These are phyloP conservation scores for Escarpia spicata DNA, from an alignment of 2,888 invertebrate species.

Conservation along the genomic window DNA sequence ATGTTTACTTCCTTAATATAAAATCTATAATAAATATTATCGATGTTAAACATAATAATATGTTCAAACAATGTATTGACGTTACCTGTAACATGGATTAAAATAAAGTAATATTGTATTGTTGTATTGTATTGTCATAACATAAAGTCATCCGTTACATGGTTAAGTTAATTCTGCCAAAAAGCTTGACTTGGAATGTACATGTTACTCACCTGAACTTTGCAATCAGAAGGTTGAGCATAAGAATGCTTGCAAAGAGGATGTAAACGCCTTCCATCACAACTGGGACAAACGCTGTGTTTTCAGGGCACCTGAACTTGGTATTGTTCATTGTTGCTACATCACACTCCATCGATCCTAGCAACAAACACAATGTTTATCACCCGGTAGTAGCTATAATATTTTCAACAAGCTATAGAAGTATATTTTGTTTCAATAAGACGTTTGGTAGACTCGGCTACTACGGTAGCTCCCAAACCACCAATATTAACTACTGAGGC, in stretches of 20 bases:
- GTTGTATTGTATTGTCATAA: neutral
- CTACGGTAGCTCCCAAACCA: too few relatives aligned
- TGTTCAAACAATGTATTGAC: too few relatives aligned
- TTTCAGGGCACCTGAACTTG: slow-evolving; percentile 32
- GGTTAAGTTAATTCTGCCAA: neutral
- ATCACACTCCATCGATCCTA: slow-evolving; percentile 5
- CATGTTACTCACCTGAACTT: slow-evolving; percentile 62
- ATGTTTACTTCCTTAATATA: too few relatives aligned
- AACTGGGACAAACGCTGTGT: slow-evolving; percentile 51
- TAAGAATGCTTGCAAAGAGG: slow-evolving; percentile 61
- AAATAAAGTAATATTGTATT: too few relatives aligned
- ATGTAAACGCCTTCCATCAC: slow-evolving; percentile 61
- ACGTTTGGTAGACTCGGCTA: too few relatives aligned
- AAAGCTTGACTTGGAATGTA: neutral
- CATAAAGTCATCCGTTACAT: neutral
- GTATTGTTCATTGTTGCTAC: slow-evolving; percentile 20
- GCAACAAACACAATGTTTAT: neutral
- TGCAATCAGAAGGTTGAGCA: slow-evolving; percentile 65
- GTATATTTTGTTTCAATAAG: too few relatives aligned
- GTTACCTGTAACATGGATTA: too few relatives aligned
- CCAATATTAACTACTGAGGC: too few relatives aligned
- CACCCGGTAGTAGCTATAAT: too few relatives aligned
- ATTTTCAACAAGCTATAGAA: too few relatives aligned
- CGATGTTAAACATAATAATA: too few relatives aligned
- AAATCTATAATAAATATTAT: too few relatives aligned